These are phyloP conservation scores for Manacus vitellinus DNA, from an alignment of 2,113 vertebrate species.

Conservation along the genomic window DNA sequence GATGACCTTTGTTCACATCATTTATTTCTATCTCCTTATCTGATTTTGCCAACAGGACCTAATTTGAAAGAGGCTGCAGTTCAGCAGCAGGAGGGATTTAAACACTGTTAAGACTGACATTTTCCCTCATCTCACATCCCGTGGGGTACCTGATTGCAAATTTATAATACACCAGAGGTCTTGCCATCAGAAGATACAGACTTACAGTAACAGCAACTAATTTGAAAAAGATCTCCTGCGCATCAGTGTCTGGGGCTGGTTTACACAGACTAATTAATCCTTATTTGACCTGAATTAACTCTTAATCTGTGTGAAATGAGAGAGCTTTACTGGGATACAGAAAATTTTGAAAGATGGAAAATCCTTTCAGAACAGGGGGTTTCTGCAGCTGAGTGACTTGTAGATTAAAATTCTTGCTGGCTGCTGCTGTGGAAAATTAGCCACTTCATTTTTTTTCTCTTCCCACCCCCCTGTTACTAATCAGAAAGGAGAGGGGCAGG, in stretches of 20 bases:
- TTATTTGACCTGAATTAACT: slow-evolving; percentile 75
- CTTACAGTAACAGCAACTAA: slow-evolving; percentile 64
- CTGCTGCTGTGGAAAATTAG: neutral
- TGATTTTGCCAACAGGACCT: slow-evolving; percentile 70
- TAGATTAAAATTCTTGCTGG: slow-evolving; percentile 34
- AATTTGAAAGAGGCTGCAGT: slow-evolving; percentile 67
- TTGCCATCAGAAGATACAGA: slow-evolving; percentile 59
- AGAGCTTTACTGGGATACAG: slow-evolving; percentile 51
- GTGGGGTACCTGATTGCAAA: slow-evolving; percentile 58
- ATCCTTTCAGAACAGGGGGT: neutral
- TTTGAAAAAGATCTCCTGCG: slow-evolving; percentile 62
- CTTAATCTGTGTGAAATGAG: slow-evolving; percentile 71
- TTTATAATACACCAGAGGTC: slow-evolving; percentile 66
- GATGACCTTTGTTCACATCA: slow-evolving; percentile 56
- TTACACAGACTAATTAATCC: slow-evolving; percentile 75
- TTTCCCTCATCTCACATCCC: slow-evolving; percentile 72
- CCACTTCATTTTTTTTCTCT: neutral
- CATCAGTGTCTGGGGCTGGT: slow-evolving; percentile 60
- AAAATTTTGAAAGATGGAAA: slow-evolving; percentile 32
- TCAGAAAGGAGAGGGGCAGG: slow-evolving; percentile 2
- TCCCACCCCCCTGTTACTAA: neutral
- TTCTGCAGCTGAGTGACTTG: slow-evolving; percentile 13
- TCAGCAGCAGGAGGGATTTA: slow-evolving; percentile 66
- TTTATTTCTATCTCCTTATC: slow-evolving; percentile 66
- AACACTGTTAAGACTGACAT: slow-evolving; percentile 66